A percentile compares a stretch with the other conserved stretches of the same genome.
These are phyloP conservation scores for Columbina picui DNA, from an alignment of 2,113 vertebrate genomes.

Conservation along the genomic window DNA sequence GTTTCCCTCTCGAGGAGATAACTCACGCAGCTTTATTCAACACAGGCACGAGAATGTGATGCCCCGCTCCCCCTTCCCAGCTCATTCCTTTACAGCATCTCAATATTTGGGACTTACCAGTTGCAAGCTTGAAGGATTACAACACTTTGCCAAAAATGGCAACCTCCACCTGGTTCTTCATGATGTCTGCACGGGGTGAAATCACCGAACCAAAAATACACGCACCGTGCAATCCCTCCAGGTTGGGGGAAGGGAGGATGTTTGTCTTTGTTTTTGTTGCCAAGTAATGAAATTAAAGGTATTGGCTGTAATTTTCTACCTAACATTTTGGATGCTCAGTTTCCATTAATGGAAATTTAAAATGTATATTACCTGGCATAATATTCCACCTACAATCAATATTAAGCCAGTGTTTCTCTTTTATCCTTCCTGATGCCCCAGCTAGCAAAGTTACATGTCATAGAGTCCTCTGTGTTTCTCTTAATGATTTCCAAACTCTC, in stretches of 20 bases:
- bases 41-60: not conserved
- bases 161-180: not conserved
- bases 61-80: not conserved
- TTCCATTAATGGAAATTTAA: conserved; percentile 41
- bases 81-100: not conserved
- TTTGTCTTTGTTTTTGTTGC: conserved; percentile 23
- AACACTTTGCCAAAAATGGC: conserved; percentile 12
- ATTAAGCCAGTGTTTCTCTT: conserved; percentile 24
- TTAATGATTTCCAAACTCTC: conserved; percentile 48
- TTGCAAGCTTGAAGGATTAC: not conserved
- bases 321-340: not conserved
- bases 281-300: not conserved
- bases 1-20: conserved; percentile 1
- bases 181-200: conserved; percentile 17
- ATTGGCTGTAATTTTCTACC: not conserved
- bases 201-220: conserved; percentile 28
- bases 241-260: not conserved
- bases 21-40: not conserved
- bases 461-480: conserved; percentile 16
- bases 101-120: not conserved
- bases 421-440: conserved; percentile 15
- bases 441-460: conserved; percentile 44
- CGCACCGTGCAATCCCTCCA: not conserved
- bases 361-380: conserved; percentile 40
- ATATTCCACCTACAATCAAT: conserved; percentile 48